A percentile compares a stretch with the other conserved stretches of the same genome.
phyloP scores from a whole-genome alignment of 2,888 invertebrate genomes.

The Notodonta ziczac region DNA sequence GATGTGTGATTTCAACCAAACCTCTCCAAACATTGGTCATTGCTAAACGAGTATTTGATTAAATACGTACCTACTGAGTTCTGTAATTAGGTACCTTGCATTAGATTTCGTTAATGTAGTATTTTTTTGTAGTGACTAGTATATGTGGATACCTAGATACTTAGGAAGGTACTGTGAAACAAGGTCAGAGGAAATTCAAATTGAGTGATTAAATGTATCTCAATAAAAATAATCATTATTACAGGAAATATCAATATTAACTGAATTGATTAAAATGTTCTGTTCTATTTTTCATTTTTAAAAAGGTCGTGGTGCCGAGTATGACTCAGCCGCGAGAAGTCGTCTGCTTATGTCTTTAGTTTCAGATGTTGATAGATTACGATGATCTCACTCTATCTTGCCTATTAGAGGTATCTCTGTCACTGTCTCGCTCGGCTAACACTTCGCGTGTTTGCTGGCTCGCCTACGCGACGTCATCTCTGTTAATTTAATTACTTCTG shows the following conservation, averaged over 20 bases:
- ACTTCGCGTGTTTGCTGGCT: slow-evolving; percentile 56
- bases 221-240: slow-evolving; percentile 21
- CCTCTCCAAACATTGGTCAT: slow-evolving; percentile 44
- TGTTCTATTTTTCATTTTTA: slow-evolving; percentile 43
- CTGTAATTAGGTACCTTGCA: no score
- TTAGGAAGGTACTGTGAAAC: slow-evolving; percentile 15
- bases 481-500: slow-evolving; percentile 75
- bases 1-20: slow-evolving; percentile 54
- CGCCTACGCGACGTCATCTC: slow-evolving; percentile 66
- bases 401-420: slow-evolving; percentile 51
- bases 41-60: slow-evolving; percentile 21
- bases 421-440: slow-evolving; percentile 56
- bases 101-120: no score
- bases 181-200: slow-evolving; percentile 43
- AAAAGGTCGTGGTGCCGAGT: slow-evolving; percentile 47
- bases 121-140: not conserved
- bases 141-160: slow-evolving; percentile 6
- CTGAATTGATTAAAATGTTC: slow-evolving; percentile 40
- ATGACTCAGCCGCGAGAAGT: slow-evolving; percentile 70
- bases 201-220: slow-evolving; percentile 22
- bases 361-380: slow-evolving; percentile 57
- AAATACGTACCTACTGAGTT: no score
- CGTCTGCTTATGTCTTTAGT: slow-evolving; percentile 56
- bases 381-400: slow-evolving; percentile 64
- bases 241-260: slow-evolving; percentile 40